Conservation (phyloP, 2,797 vertebrate species). For the Scleropages formosus region DNA sequence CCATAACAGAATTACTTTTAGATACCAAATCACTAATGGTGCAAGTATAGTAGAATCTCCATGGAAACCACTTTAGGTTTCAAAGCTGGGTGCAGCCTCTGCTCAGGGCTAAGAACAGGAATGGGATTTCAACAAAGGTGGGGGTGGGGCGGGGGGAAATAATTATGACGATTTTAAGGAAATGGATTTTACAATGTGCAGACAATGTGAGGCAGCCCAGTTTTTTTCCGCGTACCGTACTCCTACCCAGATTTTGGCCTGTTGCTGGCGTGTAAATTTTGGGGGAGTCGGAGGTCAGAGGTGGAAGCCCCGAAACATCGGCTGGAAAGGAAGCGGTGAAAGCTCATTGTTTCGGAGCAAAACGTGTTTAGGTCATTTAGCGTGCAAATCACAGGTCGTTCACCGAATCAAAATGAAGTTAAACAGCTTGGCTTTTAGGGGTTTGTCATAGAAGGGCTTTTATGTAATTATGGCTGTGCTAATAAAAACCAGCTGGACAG, state of each 20-base stretch:
- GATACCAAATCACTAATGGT: slow-evolving; percentile 66
- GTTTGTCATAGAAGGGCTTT: background rate
- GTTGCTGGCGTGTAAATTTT: background rate
- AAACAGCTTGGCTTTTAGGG: background rate
- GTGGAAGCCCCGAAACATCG: slow-evolving; percentile 41
- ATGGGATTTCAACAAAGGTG: slow-evolving; percentile 62
- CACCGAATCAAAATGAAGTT: background rate
- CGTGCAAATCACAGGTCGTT: background rate
- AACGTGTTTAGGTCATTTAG: background rate
- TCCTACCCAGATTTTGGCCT: background rate
- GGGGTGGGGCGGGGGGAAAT: slow-evolving; percentile 45
- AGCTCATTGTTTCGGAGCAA: too few species aligned
- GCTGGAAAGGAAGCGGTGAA: background rate
- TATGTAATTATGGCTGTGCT: background rate
- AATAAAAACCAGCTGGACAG: background rate
- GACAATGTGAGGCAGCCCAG: slow-evolving; percentile 39
- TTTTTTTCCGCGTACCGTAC: slow-evolving; percentile 39
- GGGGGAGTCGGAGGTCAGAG: background rate
- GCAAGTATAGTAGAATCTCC: slow-evolving; percentile 74
- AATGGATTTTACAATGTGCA: slow-evolving; percentile 58
- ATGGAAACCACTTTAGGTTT: slow-evolving; percentile 81
- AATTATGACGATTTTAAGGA: slow-evolving; percentile 65
- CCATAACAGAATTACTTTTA: slow-evolving; percentile 46
- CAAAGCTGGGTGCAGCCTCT: slow-evolving; percentile 62
- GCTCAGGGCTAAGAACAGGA: slow-evolving; percentile 59